Percentiles rank a stretch among this genome's conserved stretches.
These are phyloP conservation scores for Acleris sparsana DNA, from an alignment of 2,888 invertebrate species.

Conservation along the genomic window DNA sequence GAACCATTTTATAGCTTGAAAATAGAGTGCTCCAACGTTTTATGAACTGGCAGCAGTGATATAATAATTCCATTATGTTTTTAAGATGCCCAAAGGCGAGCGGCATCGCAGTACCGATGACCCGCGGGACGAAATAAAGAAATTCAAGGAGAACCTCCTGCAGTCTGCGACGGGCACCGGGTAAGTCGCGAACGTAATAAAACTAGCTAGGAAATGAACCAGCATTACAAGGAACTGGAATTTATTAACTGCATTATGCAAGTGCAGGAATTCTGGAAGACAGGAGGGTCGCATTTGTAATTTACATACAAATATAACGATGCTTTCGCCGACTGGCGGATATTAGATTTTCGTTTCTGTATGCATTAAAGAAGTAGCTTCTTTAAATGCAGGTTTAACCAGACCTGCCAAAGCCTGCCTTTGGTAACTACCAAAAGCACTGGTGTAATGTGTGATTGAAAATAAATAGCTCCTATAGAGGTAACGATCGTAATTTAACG, in stretches of 20 bases:
- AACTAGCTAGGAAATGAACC: slow-evolving; percentile 29
- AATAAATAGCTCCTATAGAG: slow-evolving; percentile 5
- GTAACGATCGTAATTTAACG: slow-evolving; percentile 23
- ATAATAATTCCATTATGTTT: slow-evolving; percentile 36
- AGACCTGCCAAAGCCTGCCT: too few relatives aligned
- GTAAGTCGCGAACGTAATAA: slow-evolving; percentile 55
- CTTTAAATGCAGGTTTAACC: background rate
- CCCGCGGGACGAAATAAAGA: slow-evolving; percentile 67
- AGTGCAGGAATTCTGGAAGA: slow-evolving; percentile 16
- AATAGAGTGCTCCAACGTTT: slow-evolving; percentile 32
- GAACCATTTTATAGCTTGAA: slow-evolving; percentile 32
- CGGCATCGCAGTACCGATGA: slow-evolving; percentile 60
- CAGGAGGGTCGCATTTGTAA: background rate
- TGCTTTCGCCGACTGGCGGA: background rate
- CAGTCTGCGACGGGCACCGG: slow-evolving; percentile 58
- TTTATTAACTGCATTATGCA: slow-evolving; percentile 34
- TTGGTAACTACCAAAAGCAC: background rate
- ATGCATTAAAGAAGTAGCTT: background rate
- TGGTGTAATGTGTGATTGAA: background rate
- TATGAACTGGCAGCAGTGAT: slow-evolving; percentile 28
- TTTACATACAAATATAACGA: slow-evolving; percentile 9
- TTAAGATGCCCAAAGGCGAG: slow-evolving; percentile 59
- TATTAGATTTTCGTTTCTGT: slow-evolving; percentile 5
- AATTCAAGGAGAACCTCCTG: slow-evolving; percentile 72
- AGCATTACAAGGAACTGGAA: slow-evolving; percentile 31